Percentiles rank a stretch among this genome's conserved stretches.
phyloP scores from a whole-genome alignment of 2,888 invertebrate species.

The Phyto melanocephala region DNA sequence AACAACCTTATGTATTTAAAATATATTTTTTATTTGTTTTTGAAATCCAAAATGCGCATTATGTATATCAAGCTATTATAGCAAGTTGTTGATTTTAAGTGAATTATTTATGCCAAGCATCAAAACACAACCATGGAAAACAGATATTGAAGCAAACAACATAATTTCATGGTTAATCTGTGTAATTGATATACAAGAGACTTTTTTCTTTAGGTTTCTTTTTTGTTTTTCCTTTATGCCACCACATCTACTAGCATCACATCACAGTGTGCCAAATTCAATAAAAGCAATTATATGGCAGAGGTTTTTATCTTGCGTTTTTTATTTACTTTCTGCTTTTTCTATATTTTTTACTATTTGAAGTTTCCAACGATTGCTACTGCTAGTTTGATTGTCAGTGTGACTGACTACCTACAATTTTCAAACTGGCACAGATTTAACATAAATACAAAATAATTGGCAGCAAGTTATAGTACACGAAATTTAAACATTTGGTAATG shows the following conservation, averaged over 20 bases:
- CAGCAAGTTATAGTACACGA: constrained; percentile 27
- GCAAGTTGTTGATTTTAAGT: background rate
- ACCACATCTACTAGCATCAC: constrained; percentile 1
- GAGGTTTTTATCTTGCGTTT: constrained; percentile 7
- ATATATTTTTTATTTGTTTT: no score
- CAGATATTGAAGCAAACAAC: constrained; percentile 15
- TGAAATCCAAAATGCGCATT: no score
- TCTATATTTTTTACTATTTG: background rate
- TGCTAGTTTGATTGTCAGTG: background rate
- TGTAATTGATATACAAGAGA: constrained; percentile 39
- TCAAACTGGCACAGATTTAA: constrained; percentile 29
- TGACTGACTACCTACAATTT: constrained; percentile 1
- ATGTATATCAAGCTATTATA: background rate
- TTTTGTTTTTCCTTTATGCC: background rate
- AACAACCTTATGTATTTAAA: no score
- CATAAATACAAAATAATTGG: constrained; percentile 48
- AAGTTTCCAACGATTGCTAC: background rate
- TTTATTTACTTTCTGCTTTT: no score
- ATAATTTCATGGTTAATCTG: constrained; percentile 45
- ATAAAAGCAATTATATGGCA: constrained; percentile 19
- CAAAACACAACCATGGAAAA: background rate
- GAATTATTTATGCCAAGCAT: background rate
- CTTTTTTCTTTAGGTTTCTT: constrained; percentile 7
- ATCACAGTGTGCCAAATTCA: constrained; percentile 43
- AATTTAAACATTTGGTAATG: constrained; percentile 37